These are phyloP conservation scores for Taeniopygia guttata DNA, from an alignment of 2,797 vertebrate species.

Conservation along the genomic window DNA sequence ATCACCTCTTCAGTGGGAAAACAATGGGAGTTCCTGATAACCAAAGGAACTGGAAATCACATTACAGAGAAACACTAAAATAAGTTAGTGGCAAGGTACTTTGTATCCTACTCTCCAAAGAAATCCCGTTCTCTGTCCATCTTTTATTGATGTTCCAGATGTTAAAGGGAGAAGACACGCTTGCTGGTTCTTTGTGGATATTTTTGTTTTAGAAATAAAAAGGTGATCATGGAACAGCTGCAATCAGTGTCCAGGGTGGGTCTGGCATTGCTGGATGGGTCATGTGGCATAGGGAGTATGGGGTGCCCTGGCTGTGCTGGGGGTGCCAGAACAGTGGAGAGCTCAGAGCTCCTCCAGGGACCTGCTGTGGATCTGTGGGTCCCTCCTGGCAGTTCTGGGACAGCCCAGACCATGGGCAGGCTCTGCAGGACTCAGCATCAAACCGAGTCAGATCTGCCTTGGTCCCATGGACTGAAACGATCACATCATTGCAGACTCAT, in stretches of 20 bases:
- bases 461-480: not conserved
- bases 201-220: not conserved
- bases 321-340: not conserved
- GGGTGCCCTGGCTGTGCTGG: not conserved
- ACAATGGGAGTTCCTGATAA: conserved; percentile 57
- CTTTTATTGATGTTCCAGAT: conserved; percentile 59
- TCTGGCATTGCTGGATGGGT: not conserved
- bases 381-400: not conserved
- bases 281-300: rapidly evolving
- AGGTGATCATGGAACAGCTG: not conserved
- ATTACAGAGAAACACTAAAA: conserved; percentile 58
- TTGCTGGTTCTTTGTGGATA: not conserved
- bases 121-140: not conserved
- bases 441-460: not conserved
- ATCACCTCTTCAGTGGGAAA: conserved; percentile 27
- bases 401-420: not conserved
- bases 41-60: conserved; percentile 64
- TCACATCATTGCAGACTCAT: not conserved
- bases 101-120: conserved; percentile 34
- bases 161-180: not conserved
- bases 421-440: not conserved
- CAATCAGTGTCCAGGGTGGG: not conserved
- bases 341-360: not conserved
- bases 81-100: conserved; percentile 61
- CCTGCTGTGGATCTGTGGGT: not conserved